Evolutionary conservation across 37 sponge, comb jelly and placozoan species (phyloP), one percentile per base, ranked within the genome.

Genomic region (Bolinopsis microptera): DNA sequence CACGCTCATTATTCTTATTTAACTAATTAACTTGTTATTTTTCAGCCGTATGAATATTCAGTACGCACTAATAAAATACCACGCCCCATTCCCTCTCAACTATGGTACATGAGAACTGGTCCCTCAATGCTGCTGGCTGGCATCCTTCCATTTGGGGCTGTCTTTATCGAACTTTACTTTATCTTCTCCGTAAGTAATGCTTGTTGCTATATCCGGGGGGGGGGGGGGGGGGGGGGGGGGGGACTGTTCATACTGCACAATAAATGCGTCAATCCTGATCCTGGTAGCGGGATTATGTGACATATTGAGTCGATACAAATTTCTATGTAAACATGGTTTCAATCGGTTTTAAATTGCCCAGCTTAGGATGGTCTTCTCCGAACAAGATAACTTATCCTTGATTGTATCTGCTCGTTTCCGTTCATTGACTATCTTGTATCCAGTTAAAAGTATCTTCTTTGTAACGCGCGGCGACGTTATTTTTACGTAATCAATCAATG

Each of bases 31-130:
- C 82, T 36, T 13, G 32, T 80, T 13, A 30, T 26, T 61, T 34
- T 92, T 30, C 67, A 94, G 95, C 96, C 96, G 18, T 97, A 97
- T 38, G 99, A 99, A n/a, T 96, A 96, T 83, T 97, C 99, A 21
- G 99, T 99, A 13, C 83, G 99, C 21, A 97, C 97, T 94, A 99
- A 99, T 92, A 97, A 97, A 92, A 97, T 99, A 69, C 98, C 99
- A 9, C 95, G 99, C 18, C 99, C 96, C 76, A 93, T 99, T 1
- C 97, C 99, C 0, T 96, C 96, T 1, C 99, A 97, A 83, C 94
- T 96, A 0, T 96, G 97, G 97, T 99, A 97, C 86, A 95, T 97
- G 37, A 40, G 94, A 0, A 90, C 92, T n/a, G 48, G 74, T 23
- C 67, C 70, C 32, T 92, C 34, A 35, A 38, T 93, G 92, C 39